Base-by-base conservation (phyloP, 2,797 vertebrate genomes). In the Holocentrus rufus region DNA sequence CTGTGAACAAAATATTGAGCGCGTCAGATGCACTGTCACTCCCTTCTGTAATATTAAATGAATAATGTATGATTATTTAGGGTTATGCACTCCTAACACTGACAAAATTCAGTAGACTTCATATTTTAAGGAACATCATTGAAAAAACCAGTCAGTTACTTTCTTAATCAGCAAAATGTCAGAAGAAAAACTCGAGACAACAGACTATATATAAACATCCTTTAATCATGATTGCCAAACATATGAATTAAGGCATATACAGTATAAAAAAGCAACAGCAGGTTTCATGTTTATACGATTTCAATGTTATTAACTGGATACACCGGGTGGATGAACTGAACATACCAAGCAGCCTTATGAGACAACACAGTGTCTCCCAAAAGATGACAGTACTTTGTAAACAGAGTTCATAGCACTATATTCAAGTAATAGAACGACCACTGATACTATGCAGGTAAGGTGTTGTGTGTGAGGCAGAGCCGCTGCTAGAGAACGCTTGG, bases 221-320 rank as follows among this genome's bases (percentile, higher is more conserved):
- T 95, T 97, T 97, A 96, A 97, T 98, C 95, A 93, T 98, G 96
- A 97, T 98, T 97, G 96, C 96, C 97, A 95, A 96, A 96, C 96
- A 95, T 97, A 91, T 93, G 97, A 98, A 98, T 94, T 98, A 98
- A 98, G 97, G 97, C 98, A 98, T 94, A 89, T 93, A 94, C 92
- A 93, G 96, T 98, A 97, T 97, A 98, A 98, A 98, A 98, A 97
- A 95, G 94, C 96, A 97, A 96, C 86, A 89, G 95, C 95, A 95
- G 96, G 88, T 89, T 95, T 91, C 87, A 96, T 95, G 95, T 95
- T 94, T 86, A 92, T 93, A 94, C 92, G 94, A 95, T 95, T 95
- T 95, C 94, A 94, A 96, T 81, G 95, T 95, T 79, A 61, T 85
- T 89, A 94, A 95, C 63, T 76, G 84, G 76, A 72, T 75, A 82